A percentile compares a stretch with the other conserved stretches of the same genome.
Conservation (phyloP, 2,113 vertebrate species). For the Cryptoleucopteryx plumbea region DNA sequence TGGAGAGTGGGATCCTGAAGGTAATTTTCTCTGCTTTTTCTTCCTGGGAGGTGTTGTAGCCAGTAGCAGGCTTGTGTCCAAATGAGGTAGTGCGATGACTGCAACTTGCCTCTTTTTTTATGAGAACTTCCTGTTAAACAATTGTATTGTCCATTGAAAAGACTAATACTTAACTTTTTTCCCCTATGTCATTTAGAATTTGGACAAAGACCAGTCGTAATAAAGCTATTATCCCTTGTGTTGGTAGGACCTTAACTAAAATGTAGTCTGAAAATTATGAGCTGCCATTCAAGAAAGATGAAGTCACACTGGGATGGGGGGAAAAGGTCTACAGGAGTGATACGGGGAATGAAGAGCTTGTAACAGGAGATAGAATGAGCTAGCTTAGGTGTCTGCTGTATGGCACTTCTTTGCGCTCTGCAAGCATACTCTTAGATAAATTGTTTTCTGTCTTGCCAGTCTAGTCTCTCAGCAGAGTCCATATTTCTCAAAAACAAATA, state of each 20-base stretch:
- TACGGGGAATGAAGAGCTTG: fast-evolving
- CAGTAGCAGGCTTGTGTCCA: neutral
- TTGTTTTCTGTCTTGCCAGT: neutral
- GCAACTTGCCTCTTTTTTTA: neutral
- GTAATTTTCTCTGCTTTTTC: neutral
- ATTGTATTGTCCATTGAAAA: neutral
- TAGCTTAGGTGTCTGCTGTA: neutral
- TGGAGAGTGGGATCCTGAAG: neutral
- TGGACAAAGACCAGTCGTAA: neutral
- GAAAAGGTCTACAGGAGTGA: neutral
- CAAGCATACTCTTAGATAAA: neutral
- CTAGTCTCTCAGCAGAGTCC: neutral
- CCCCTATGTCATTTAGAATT: neutral
- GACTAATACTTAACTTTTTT: neutral
- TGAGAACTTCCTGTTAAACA: neutral
- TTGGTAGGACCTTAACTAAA: neutral
- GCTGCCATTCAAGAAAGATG: neutral
- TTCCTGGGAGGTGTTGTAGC: neutral
- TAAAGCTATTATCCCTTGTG: neutral
- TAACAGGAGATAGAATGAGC: neutral
- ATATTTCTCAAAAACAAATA: neutral
- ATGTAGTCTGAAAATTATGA: neutral
- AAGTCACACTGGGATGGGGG: neutral
- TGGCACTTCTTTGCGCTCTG: neutral
- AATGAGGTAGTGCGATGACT: neutral